phyloP scores from a whole-genome alignment of 2,113 vertebrate genomes.

The Ailuropoda melanoleuca region DNA sequence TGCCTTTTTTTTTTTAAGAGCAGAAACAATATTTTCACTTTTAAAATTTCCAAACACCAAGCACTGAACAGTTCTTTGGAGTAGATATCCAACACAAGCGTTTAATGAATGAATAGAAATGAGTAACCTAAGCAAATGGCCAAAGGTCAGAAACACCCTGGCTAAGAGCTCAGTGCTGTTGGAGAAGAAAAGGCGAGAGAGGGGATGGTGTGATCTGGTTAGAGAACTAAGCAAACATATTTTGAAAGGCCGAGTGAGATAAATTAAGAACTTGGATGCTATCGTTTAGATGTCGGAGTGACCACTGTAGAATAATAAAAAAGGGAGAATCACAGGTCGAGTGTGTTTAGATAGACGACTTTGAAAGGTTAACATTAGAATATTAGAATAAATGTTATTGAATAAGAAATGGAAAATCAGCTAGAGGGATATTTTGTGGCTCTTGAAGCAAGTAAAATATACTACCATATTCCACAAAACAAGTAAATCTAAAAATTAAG shows the following conservation, averaged over 20 bases:
- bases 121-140: background rate
- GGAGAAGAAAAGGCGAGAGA: background rate
- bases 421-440: background rate
- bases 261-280: conserved; percentile 6
- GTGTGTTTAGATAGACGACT: background rate
- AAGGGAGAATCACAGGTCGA: background rate
- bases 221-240: background rate
- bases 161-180: background rate
- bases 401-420: background rate
- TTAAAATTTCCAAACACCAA: background rate
- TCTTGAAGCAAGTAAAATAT: background rate
- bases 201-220: background rate
- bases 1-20: background rate
- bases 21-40: background rate
- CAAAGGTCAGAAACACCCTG: background rate
- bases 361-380: background rate
- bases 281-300: background rate
- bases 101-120: conserved; percentile 21
- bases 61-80: background rate
- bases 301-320: background rate
- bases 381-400: background rate
- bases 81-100: background rate
- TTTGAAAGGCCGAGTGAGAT: background rate
- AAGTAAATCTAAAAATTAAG: background rate
- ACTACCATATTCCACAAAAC: background rate